Evolutionary conservation across 2,113 vertebrate species (phyloP).

Genomic region (Porphyrio hochstetteri): DNA sequence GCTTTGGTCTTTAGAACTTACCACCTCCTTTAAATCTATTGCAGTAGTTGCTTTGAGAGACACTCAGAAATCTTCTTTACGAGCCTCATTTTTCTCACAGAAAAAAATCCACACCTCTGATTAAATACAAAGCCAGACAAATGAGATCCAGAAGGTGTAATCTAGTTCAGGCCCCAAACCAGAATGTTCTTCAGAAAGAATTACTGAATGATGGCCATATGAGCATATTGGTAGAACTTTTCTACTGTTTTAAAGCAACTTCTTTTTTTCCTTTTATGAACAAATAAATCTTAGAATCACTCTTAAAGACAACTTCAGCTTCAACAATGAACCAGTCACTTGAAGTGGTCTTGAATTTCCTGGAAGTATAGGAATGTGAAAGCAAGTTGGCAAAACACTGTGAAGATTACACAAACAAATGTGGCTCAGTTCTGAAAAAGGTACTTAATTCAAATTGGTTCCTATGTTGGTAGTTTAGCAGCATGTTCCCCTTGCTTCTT

Average conservation of each 20-base stretch:
- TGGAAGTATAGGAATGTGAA: background rate
- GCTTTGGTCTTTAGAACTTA: background rate
- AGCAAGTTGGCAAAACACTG: background rate
- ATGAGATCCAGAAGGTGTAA: constrained; percentile 36
- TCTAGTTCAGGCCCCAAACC: constrained; percentile 45
- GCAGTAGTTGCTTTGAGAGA: background rate
- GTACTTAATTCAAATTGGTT: background rate
- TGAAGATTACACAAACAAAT: background rate
- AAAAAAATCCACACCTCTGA: background rate
- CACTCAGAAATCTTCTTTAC: background rate
- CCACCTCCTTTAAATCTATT: background rate
- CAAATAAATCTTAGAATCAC: constrained; percentile 17
- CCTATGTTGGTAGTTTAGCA: background rate
- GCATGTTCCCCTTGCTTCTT: background rate
- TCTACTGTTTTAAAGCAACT: background rate
- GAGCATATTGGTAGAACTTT: background rate
- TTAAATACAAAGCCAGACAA: constrained; percentile 30
- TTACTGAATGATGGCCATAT: background rate
- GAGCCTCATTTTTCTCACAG: constrained; percentile 30
- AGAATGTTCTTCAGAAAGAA: constrained; percentile 42
- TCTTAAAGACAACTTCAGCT: constrained; percentile 14
- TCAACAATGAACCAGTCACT: background rate
- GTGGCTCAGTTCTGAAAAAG: background rate
- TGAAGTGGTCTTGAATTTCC: background rate
- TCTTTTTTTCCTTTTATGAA: constrained; percentile 32